Conservation (phyloP, 2,797 vertebrate species). For the Linurgus olivaceus region DNA sequence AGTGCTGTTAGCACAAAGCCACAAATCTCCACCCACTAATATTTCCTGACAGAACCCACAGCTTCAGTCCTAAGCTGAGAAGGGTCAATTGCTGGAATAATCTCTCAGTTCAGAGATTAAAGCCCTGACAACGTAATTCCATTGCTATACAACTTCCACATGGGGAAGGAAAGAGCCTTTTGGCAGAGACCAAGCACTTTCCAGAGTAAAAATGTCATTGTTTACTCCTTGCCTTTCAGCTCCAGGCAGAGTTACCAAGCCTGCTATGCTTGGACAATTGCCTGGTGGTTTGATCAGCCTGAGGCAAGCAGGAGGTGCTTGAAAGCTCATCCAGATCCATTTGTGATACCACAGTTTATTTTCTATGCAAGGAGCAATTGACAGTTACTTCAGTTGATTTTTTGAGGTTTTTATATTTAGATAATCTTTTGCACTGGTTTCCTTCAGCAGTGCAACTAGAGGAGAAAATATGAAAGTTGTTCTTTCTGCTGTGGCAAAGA, state of each 20-base stretch:
- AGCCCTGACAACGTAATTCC: constrained; percentile 26
- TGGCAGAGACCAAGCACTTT: constrained; percentile 42
- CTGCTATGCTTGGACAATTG: constrained; percentile 53
- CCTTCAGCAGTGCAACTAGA: neutral
- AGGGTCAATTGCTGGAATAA: neutral
- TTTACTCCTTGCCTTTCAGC: constrained; percentile 44
- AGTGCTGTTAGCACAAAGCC: neutral
- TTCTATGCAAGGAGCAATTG: constrained; percentile 12
- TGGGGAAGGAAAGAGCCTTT: constrained; percentile 25
- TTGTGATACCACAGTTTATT: constrained; percentile 17
- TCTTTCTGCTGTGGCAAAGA: neutral
- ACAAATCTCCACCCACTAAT: neutral
- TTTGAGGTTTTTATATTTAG: constrained; percentile 18
- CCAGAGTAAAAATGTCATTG: constrained; percentile 41
- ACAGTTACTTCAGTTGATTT: neutral
- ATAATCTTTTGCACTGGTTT: neutral
- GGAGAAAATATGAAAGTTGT: neutral
- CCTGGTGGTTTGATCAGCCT: constrained; percentile 27
- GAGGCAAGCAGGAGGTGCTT: constrained; percentile 4
- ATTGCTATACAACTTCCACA: constrained; percentile 33
- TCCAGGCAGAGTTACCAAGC: neutral
- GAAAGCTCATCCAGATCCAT: constrained; percentile 33
- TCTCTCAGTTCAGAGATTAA: neutral
- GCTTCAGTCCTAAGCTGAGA: neutral
- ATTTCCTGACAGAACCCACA: neutral